Percentiles rank a stretch among this genome's conserved stretches.
phyloP scores from a whole-genome alignment of 2,888 invertebrate species.

The Meandrusa payeni region DNA sequence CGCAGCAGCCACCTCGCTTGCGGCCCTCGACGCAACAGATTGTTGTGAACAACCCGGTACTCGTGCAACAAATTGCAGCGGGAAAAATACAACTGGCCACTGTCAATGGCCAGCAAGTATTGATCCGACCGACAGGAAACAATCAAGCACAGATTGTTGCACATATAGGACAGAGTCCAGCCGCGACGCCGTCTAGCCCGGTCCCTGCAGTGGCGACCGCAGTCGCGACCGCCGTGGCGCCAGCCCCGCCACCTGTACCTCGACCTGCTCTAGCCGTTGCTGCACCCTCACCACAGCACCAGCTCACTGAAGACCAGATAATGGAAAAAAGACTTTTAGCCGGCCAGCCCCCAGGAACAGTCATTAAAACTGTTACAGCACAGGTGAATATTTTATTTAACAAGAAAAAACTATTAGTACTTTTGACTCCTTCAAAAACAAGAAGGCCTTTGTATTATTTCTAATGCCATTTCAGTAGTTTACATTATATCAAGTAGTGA shows the following conservation, averaged over 20 bases:
- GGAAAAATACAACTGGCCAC: constrained; percentile 92
- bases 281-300: constrained; percentile 36
- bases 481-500: too few relatives aligned
- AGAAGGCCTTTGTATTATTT: too few relatives aligned
- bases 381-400: constrained; percentile 82
- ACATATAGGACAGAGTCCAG: constrained; percentile 83
- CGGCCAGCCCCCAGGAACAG: constrained; percentile 91
- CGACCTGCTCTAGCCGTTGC: constrained; percentile 30
- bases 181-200: constrained; percentile 36
- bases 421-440: too few relatives aligned
- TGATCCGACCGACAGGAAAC: constrained; percentile 89
- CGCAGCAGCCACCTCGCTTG: constrained; percentile 45
- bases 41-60: constrained; percentile 87
- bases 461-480: too few relatives aligned
- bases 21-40: constrained; percentile 82
- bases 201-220: constrained; percentile 30
- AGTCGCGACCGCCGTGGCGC: constrained; percentile 33
- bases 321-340: constrained; percentile 87
- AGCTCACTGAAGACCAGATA: constrained; percentile 69
- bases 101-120: constrained; percentile 91
- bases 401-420: too few relatives aligned
- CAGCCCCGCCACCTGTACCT: constrained; percentile 37
- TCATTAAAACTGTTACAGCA: constrained; percentile 93
- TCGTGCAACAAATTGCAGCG: constrained; percentile 90
- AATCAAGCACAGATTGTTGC: constrained; percentile 90